Percentiles rank a stretch among this genome's conserved stretches.
Conservation (phyloP, 2,888 invertebrate species). For the Antheraea assamensis region DNA sequence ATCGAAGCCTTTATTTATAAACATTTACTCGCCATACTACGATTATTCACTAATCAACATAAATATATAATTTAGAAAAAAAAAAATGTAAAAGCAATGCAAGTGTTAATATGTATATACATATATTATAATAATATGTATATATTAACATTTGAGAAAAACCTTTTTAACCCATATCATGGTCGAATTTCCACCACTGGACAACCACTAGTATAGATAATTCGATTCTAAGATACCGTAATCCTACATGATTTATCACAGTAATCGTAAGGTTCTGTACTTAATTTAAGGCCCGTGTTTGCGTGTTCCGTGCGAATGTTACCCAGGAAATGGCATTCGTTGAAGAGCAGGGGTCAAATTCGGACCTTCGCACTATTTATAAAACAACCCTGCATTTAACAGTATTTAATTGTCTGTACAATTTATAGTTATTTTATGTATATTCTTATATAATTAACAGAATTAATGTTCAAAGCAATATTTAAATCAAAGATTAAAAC, state of each 20-base stretch:
- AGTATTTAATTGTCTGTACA: slow-evolving; percentile 29
- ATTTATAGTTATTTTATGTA: background rate
- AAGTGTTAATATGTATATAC: too few relatives aligned
- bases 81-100: too few relatives aligned
- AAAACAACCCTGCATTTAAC: slow-evolving; percentile 43
- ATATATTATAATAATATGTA: too few relatives aligned
- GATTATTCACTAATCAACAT: too few relatives aligned
- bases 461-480: background rate
- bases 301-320: slow-evolving; percentile 63
- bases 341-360: slow-evolving; percentile 46
- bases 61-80: too few relatives aligned
- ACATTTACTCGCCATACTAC: too few relatives aligned
- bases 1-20: too few relatives aligned
- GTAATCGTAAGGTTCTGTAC: slow-evolving; percentile 38
- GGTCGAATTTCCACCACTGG: too few relatives aligned
- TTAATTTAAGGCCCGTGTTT: slow-evolving; percentile 38
- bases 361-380: slow-evolving; percentile 42
- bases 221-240: slow-evolving; percentile 11
- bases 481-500: background rate
- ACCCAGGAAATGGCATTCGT: slow-evolving; percentile 65
- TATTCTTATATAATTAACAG: slow-evolving; percentile 2
- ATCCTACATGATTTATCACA: slow-evolving; percentile 15
- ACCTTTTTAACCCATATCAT: too few relatives aligned
- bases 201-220: too few relatives aligned
- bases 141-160: too few relatives aligned